phyloP scores from a whole-genome alignment of 1,140 invertebrate genomes.

The Drosophila obscura region DNA sequence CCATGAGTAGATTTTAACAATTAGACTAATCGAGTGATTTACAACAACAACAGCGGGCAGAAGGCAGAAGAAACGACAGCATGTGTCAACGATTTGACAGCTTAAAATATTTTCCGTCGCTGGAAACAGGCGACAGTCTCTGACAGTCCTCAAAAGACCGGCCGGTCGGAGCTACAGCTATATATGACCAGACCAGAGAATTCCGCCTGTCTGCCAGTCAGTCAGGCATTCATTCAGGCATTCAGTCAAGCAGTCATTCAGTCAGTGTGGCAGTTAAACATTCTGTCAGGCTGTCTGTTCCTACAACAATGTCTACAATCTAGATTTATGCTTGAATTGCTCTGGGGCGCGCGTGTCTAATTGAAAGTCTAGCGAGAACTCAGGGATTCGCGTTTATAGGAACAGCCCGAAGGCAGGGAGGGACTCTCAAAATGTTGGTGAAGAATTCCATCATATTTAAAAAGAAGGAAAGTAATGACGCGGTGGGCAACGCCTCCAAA shows the following conservation, averaged over 20 bases:
- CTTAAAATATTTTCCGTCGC: conserved; percentile 71
- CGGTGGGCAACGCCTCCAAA: too few species aligned
- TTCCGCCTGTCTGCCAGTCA: conserved; percentile 11
- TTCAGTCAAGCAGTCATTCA: conserved; percentile 45
- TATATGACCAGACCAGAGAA: conserved; percentile 18
- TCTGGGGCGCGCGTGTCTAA: conserved; percentile 76
- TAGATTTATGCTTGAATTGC: conserved; percentile 75
- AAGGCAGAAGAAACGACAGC: conserved; percentile 53
- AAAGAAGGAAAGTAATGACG: not conserved
- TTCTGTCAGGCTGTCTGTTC: conserved; percentile 48
- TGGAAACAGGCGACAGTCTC: conserved; percentile 47
- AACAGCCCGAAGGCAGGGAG: conserved; percentile 35
- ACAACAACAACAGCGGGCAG: conserved; percentile 35
- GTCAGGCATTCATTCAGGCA: conserved; percentile 22
- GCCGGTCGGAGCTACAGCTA: conserved; percentile 30
- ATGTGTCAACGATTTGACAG: conserved; percentile 79
- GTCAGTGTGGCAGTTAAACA: conserved; percentile 49
- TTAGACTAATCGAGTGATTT: conserved; percentile 82
- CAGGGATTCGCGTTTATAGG: conserved; percentile 36
- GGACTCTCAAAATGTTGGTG: conserved; percentile 47
- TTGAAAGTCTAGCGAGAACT: conserved; percentile 76
- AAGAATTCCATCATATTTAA: not conserved
- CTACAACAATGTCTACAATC: conserved; percentile 63
- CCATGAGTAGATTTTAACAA: conserved; percentile 68
- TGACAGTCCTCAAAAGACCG: conserved; percentile 36